Percentiles rank a stretch among this genome's conserved stretches.
Evolutionary conservation across 2,888 invertebrate genomes (phyloP).

Genomic region (Tipula vernalis): DNA sequence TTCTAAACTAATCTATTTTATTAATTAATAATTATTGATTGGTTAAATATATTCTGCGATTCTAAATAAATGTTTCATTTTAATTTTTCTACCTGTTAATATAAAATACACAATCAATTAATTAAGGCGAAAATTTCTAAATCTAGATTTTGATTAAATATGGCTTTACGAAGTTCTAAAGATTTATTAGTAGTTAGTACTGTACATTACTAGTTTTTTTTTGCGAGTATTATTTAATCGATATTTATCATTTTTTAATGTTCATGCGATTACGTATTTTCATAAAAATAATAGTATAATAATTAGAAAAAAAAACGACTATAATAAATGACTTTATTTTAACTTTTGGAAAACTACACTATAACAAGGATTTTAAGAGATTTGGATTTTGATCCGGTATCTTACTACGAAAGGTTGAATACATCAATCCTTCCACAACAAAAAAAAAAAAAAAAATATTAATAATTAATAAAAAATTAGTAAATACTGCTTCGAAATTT

Average conservation of each 20-base stretch:
- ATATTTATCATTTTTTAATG: background rate
- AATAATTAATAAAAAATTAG: background rate
- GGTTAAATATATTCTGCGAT: background rate
- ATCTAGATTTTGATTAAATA: background rate
- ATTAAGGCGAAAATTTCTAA: background rate
- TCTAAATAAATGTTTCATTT: background rate
- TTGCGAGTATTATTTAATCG: background rate
- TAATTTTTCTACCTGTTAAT: background rate
- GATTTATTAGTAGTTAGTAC: background rate
- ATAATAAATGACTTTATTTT: background rate
- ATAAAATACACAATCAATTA: background rate
- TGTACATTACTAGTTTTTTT: background rate
- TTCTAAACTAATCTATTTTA: background rate
- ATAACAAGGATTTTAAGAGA: background rate
- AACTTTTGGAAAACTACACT: background rate
- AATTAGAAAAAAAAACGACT: background rate
- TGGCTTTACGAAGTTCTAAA: background rate
- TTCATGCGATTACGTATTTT: background rate
- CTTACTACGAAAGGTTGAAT: background rate
- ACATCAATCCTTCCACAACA: background rate
- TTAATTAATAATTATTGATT: background rate
- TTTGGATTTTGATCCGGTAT: background rate
- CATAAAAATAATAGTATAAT: background rate
- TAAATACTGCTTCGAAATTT: background rate
- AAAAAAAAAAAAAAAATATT: background rate